Percentiles rank a stretch among this genome's conserved stretches.
phyloP scores from a whole-genome alignment of 2,888 invertebrate species.

The Mechanitis messenoides region DNA sequence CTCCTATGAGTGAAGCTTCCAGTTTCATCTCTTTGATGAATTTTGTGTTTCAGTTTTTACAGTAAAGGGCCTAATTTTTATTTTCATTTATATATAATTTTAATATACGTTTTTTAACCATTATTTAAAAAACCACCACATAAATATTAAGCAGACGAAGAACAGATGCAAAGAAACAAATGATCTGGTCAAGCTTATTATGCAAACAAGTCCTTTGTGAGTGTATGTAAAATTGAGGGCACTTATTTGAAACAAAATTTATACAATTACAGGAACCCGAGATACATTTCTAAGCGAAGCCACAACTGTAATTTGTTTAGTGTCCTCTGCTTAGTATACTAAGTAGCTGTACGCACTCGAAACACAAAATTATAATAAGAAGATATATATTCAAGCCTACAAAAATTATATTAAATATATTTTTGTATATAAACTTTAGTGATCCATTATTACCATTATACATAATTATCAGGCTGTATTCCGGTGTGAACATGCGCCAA shows the following conservation, averaged over 20 bases:
- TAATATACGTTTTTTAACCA: too few relatives aligned
- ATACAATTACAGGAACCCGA: conserved; percentile 20
- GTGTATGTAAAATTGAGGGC: conserved; percentile 7
- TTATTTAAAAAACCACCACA: too few relatives aligned
- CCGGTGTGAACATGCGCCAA: too few relatives aligned
- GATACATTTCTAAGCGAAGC: conserved; percentile 8
- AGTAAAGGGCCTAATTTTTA: too few relatives aligned
- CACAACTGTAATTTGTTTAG: conserved; percentile 17
- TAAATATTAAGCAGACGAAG: too few relatives aligned
- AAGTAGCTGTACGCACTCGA: conserved; percentile 11
- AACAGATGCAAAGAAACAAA: not conserved
- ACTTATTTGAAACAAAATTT: conserved; percentile 17
- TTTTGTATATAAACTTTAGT: too few relatives aligned
- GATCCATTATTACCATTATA: too few relatives aligned
- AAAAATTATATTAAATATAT: not conserved
- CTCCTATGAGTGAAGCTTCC: too few relatives aligned
- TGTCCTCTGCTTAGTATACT: conserved; percentile 12
- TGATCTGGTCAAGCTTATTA: not conserved
- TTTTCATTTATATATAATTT: too few relatives aligned
- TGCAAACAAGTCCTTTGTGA: conserved; percentile 6
- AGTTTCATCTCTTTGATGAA: too few relatives aligned
- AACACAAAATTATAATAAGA: conserved; percentile 17
- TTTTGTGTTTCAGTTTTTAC: too few relatives aligned
- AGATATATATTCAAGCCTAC: not conserved
- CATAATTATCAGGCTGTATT: too few relatives aligned